These are phyloP conservation scores for Drosophila athabasca DNA, from an alignment of 1,140 invertebrate species.

Conservation along the genomic window DNA sequence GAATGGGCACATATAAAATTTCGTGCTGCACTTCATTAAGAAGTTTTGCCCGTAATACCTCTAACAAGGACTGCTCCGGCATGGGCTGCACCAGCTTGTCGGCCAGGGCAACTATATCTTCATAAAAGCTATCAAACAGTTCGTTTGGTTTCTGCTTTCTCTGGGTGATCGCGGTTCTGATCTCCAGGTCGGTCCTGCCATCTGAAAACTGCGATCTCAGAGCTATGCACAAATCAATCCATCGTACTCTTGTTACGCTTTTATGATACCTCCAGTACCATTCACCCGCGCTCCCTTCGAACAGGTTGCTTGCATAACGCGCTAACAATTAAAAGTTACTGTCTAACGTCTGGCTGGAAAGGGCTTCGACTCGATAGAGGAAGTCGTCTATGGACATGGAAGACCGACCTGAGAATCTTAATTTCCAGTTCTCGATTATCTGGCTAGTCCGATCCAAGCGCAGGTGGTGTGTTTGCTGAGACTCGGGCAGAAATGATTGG, in stretches of 20 bases:
- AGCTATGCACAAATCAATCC: slow-evolving; percentile 3
- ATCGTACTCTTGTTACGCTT: slow-evolving; percentile 9
- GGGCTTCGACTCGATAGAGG: background rate
- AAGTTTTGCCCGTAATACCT: no score
- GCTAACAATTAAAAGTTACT: slow-evolving; percentile 10
- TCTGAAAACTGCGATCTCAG: slow-evolving; percentile 16
- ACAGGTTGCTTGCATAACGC: background rate
- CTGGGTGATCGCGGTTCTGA: background rate
- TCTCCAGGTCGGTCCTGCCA: slow-evolving; percentile 13
- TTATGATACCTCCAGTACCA: slow-evolving; percentile 25
- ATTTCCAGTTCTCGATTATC: no score
- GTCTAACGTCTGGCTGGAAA: slow-evolving; percentile 8
- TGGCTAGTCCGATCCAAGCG: no score
- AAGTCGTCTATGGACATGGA: slow-evolving; percentile 6
- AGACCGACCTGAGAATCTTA: no score
- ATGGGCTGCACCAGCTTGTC: no score
- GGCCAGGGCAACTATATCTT: no score
- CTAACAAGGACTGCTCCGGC: no score
- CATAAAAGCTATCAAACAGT: slow-evolving; percentile 6
- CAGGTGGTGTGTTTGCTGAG: no score
- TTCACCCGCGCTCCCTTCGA: slow-evolving; percentile 11
- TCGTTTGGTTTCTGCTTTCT: slow-evolving; percentile 12
- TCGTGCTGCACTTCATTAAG: no score
- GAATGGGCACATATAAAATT: no score
- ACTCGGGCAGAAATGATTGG: no score